Percentiles rank a stretch among this genome's conserved stretches.
phyloP scores from a whole-genome alignment of 1,140 invertebrate species.

The Limonius californicus region DNA sequence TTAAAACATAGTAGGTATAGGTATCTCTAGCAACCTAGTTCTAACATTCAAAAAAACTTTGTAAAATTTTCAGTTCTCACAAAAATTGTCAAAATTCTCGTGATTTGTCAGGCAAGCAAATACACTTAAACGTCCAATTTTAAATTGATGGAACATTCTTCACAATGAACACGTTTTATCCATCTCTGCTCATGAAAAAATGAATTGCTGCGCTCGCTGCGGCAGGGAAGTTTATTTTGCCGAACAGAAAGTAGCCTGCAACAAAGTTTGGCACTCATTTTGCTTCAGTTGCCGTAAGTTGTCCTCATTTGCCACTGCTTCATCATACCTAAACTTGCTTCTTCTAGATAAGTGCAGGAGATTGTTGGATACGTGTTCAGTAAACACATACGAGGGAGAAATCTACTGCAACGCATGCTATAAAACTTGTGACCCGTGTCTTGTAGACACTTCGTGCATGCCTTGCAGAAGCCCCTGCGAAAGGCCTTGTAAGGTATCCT shows the following conservation, averaged over 20 bases:
- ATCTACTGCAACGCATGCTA: constrained; percentile 45
- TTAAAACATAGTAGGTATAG: no score
- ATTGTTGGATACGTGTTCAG: constrained; percentile 40
- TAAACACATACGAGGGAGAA: constrained; percentile 43
- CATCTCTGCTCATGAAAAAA: neutral
- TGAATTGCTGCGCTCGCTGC: constrained; percentile 44
- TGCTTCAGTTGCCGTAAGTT: constrained; percentile 49
- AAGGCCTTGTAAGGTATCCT: neutral
- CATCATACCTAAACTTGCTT: no score
- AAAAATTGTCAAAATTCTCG: no score
- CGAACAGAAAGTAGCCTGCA: constrained; percentile 46
- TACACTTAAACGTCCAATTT: no score
- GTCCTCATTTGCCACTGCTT: constrained; percentile 17
- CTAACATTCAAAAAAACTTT: no score
- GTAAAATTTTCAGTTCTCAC: no score
- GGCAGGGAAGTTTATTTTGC: constrained; percentile 47
- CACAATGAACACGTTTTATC: no score
- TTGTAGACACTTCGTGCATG: constrained; percentile 11
- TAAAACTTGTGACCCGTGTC: constrained; percentile 24
- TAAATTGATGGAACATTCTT: no score
- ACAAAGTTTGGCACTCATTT: constrained; percentile 49
- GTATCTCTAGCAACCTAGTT: no score
- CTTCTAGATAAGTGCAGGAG: constrained; percentile 45
- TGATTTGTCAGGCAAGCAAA: no score
- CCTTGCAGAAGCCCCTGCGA: neutral